These are phyloP conservation scores for Celastrina argiolus DNA, from an alignment of 2,888 invertebrate species.

Conservation along the genomic window DNA sequence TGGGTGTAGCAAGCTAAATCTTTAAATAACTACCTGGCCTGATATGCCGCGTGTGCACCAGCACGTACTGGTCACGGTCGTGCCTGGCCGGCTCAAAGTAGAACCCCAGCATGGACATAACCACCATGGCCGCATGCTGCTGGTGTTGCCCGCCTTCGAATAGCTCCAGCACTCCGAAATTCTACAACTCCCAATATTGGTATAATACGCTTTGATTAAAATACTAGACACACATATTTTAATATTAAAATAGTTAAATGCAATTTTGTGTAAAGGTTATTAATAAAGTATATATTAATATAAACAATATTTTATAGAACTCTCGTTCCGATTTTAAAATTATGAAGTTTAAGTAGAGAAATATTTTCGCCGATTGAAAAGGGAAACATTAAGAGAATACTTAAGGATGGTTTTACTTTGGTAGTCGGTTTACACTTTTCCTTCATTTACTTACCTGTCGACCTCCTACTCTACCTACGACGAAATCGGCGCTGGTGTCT, in stretches of 20 bases:
- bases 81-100: constrained; percentile 66
- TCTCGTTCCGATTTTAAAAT: too few species aligned
- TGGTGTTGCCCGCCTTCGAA: constrained; percentile 58
- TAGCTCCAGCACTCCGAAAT: constrained; percentile 57
- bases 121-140: constrained; percentile 67
- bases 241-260: too few species aligned
- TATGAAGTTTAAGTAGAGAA: too few species aligned
- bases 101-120: constrained; percentile 69
- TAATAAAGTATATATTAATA: too few species aligned
- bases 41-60: constrained; percentile 58
- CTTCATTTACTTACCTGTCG: constrained; percentile 46
- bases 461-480: constrained; percentile 63
- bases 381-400: too few species aligned
- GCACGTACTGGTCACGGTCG: constrained; percentile 55
- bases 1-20: background rate
- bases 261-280: too few species aligned
- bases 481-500: constrained; percentile 57
- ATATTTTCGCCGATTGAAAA: too few species aligned
- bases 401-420: too few species aligned
- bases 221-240: too few species aligned
- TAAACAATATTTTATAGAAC: too few species aligned
- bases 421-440: background rate
- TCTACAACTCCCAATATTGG: constrained; percentile 39
- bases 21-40: constrained; percentile 46
- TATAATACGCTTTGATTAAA: too few species aligned